Percentiles rank a stretch among this genome's conserved stretches.
phyloP scores from a whole-genome alignment of 2,797 vertebrate species.

The Myotis vivesi region DNA sequence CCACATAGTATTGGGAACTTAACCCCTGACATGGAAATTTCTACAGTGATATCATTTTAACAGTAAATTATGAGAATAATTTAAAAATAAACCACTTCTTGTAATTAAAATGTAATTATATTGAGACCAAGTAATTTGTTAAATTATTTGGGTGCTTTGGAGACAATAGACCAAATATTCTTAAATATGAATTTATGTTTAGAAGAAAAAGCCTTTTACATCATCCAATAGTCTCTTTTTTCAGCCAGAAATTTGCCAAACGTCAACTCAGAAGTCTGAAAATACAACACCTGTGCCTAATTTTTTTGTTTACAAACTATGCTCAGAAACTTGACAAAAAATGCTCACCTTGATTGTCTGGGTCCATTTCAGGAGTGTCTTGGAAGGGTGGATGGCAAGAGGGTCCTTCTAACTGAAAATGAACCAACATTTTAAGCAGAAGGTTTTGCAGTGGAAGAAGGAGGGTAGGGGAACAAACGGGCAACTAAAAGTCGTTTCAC shows the following conservation, averaged over 20 bases:
- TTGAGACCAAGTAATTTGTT: not conserved
- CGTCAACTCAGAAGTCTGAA: constrained; percentile 53
- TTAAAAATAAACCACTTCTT: not conserved
- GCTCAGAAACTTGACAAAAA: constrained; percentile 47
- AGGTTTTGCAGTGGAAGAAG: not conserved
- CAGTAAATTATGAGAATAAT: not conserved
- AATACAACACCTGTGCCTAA: constrained; percentile 7
- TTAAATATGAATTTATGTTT: not conserved
- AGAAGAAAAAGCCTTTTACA: constrained; percentile 15
- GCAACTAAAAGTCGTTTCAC: not conserved
- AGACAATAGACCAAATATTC: not conserved
- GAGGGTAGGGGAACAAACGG: not conserved
- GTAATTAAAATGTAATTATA: constrained; percentile 21
- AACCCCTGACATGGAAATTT: not conserved
- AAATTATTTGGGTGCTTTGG: constrained; percentile 25
- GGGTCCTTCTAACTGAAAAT: constrained; percentile 63
- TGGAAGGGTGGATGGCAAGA: not conserved
- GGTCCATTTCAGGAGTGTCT: constrained; percentile 77
- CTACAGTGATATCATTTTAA: not conserved
- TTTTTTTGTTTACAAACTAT: constrained; percentile 54
- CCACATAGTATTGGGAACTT: not conserved
- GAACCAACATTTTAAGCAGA: constrained; percentile 41
- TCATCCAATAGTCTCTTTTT: not conserved
- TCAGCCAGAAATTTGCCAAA: not conserved
- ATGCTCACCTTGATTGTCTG: constrained; percentile 78